Evolutionary conservation across 37 sponge, comb jelly and placozoan species (phyloP).

Genomic region (Mnemiopsis leidyi): DNA sequence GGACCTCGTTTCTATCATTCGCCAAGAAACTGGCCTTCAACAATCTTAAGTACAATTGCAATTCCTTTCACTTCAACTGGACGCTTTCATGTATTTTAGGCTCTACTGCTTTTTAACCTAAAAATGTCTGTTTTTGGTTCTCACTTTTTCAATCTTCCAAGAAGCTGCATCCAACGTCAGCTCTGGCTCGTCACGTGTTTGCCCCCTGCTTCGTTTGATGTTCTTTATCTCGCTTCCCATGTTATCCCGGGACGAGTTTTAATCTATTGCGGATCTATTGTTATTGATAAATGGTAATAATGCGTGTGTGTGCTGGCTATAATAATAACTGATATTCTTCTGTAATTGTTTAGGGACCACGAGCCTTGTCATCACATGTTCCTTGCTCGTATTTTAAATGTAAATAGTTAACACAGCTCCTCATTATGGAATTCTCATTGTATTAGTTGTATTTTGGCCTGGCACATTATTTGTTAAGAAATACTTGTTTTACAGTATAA

Average conservation of each 20-base stretch:
- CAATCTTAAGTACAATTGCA: background rate
- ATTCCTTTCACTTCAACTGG: background rate
- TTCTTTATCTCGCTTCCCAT: background rate
- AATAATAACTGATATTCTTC: background rate
- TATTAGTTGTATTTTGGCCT: background rate
- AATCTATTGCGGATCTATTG: background rate
- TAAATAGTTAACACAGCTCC: background rate
- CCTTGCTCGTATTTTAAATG: background rate
- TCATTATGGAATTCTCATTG: background rate
- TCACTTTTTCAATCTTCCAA: background rate
- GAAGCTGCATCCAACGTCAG: too few species aligned
- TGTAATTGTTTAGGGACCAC: background rate
- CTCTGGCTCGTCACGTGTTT: too few species aligned
- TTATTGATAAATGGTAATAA: background rate
- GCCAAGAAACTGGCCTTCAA: constrained; percentile 42
- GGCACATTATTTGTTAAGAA: background rate
- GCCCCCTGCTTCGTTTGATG: background rate
- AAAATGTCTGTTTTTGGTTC: background rate
- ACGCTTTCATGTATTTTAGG: background rate
- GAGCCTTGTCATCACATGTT: background rate
- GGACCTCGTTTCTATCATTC: constrained; percentile 35
- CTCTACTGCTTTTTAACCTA: background rate
- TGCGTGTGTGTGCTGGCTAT: background rate
- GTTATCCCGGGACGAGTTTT: too few species aligned
- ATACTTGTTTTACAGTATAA: constrained; percentile 1